Evolutionary conservation across 2,888 invertebrate species (phyloP), one percentile per base, ranked within the genome.

Genomic region (Aethes cnicana): DNA sequence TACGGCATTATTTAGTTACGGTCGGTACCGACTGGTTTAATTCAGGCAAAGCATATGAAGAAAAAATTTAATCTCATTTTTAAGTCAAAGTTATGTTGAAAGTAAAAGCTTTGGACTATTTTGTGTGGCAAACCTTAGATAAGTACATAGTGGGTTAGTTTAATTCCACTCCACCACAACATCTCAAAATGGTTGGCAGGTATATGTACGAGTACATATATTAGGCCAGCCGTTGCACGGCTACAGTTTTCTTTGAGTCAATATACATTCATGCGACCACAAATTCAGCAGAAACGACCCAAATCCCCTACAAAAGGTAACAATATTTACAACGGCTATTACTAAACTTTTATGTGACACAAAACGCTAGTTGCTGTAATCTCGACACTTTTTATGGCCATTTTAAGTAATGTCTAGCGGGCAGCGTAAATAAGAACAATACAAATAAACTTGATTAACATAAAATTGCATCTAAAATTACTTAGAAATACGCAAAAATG

Each of bases 361-460:
- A 52, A 46, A 52, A 52, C 33, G 52, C 52, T 52, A 52, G 52
- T 52, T 52, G 37, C 37, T 52, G 46, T 52, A 52, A 52, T 52
- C 52, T 52, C 25, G 52, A 46, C 44, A 52, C 52, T 52, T 52
- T 52, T 52, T 52, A 52, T 46, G 52, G 46, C 32, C 52, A 33
- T 52, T 52, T 52, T 52, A 46, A 52, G 52, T 52, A 52, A 52
- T 46, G 52, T 37, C 46, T 33, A 11, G 14, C 26, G 16, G 28
- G 18, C 16, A 8, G 39, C 32, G 32, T 52, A 52, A 52, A 46
- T 52, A 44, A 52, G 52, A 46, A 52, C 52, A 52, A 44, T 37
- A 26, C 43, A 12, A 41, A 18, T 52, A 39, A 32, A 18, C 25
- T 18, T 12, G 52, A 52, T 52, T 52, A 52, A 30, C 52, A 52